Percentiles rank a stretch among this genome's conserved stretches.
phyloP scores from a whole-genome alignment of 2,888 invertebrate genomes.

The Gymnosoma rotundatum region DNA sequence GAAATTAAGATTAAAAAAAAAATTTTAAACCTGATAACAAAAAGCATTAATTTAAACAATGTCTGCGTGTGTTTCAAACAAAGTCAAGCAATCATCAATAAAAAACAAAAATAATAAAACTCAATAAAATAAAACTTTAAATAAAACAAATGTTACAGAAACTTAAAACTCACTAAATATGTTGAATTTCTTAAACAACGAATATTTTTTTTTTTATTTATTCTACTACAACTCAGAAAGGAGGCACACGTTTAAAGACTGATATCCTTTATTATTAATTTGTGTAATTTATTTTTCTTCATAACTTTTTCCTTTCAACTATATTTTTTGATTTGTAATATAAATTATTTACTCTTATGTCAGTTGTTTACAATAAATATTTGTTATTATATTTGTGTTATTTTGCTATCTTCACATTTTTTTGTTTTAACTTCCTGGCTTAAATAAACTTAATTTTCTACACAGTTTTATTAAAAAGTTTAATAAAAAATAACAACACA shows the following conservation, averaged over 20 bases:
- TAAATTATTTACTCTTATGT: neutral
- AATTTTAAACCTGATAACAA: constrained; percentile 9
- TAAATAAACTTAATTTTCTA: constrained; percentile 40
- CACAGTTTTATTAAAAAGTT: constrained; percentile 35
- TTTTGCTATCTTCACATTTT: constrained; percentile 27
- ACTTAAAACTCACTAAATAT: constrained; percentile 18
- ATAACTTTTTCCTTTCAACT: neutral
- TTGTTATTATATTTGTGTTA: constrained; percentile 46
- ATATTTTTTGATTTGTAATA: neutral
- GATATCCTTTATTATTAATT: constrained; percentile 52
- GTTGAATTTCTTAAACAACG: constrained; percentile 42
- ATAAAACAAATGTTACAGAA: neutral
- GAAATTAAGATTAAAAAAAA: constrained; percentile 30
- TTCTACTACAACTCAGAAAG: neutral
- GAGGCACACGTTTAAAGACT: constrained; percentile 74
- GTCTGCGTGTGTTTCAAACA: constrained; percentile 75
- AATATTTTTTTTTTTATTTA: constrained; percentile 23
- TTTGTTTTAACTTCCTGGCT: constrained; percentile 24
- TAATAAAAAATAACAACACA: neutral
- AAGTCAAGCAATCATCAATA: constrained; percentile 73
- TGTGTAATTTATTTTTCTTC: neutral
- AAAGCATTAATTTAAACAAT: constrained; percentile 61
- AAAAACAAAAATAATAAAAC: constrained; percentile 8
- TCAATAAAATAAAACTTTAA: constrained; percentile 9
- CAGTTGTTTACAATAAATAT: constrained; percentile 25